A percentile compares a stretch with the other conserved stretches of the same genome.
Conservation (phyloP, 2,797 vertebrate species). For the Perodicticus potto region DNA sequence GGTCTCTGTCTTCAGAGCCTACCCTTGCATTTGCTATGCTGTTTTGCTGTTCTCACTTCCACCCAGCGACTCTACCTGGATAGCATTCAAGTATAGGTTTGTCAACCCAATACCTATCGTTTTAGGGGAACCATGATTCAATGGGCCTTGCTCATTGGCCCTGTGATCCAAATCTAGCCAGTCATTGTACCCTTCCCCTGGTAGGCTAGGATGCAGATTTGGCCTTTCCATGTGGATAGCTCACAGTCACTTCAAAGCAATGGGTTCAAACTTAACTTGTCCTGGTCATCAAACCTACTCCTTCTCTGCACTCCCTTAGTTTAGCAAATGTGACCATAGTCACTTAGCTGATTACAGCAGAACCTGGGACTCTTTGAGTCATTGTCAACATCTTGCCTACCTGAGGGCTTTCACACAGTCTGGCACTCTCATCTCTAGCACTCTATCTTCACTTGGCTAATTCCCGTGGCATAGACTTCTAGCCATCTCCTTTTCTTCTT, state of each 20-base stretch:
- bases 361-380: neutral
- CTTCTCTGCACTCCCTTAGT: neutral
- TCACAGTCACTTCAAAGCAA: neutral
- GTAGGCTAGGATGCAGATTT: neutral
- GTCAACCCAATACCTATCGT: neutral
- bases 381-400: neutral
- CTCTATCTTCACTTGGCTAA: neutral
- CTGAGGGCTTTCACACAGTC: neutral
- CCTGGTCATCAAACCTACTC: neutral
- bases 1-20: neutral
- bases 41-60: neutral
- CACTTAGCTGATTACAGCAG: neutral
- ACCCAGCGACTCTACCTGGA: neutral
- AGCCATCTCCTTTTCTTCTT: neutral
- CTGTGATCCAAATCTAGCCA: neutral
- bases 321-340: neutral
- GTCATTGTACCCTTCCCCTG: neutral
- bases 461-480: neutral
- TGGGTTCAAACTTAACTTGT: neutral
- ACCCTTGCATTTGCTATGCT: neutral
- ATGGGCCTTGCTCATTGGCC: neutral
- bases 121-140: neutral
- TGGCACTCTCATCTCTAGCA: neutral
- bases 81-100: neutral
- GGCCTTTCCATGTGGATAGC: neutral